Base-by-base conservation (phyloP, 1,140 invertebrate genomes). In the Ostrea denselamellosa region DNA sequence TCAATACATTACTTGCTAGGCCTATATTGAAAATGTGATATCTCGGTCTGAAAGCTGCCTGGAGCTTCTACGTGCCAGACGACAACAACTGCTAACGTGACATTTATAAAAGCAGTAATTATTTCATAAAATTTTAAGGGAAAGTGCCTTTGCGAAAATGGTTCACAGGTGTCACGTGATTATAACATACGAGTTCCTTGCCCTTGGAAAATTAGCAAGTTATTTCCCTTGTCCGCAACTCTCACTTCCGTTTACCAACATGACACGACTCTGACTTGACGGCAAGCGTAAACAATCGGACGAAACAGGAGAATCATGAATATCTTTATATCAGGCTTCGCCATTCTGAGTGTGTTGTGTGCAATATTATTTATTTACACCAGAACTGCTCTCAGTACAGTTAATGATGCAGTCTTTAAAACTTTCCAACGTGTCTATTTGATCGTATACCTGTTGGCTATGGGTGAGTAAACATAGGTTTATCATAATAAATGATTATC, bases 401-500 rank as follows among this genome's bases (percentile, higher is more conserved):
- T 92, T 34, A 91, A 84, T 14, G 94, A 94, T 91, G 90, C 90
- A 0, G 90, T 94, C 34, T 96, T 96, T 90, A 90, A 93, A 53
- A 90, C 90, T n/a, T 96, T 97, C 89, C 96, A 97, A 92, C 92
- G 94, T 85, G 95, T 95, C 17, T 97, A 97, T 92, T 95, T 97
- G 71, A 89, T 95, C 14, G 96, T 96, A 0, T 97, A 96, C 91
- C 95, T 96, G 86, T 93, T 97, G 85, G 96, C 96, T 12, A 95
- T 95, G 92, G 94, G 95, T 95, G 86, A 90, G 93, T 92, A 68
- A 28, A 86, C 87, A 88, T 53, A 14, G 51, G 34, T 14, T 83
- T 22, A 19, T 12, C n/a, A 22, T 52, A n/a, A 53, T 83, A 22
- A 83, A 83, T 56, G 17, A 52, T 56, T 22, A 44, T 44, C 34